These are phyloP conservation scores for Leuctra nigra DNA, from an alignment of 2,888 invertebrate species.

Conservation along the genomic window DNA sequence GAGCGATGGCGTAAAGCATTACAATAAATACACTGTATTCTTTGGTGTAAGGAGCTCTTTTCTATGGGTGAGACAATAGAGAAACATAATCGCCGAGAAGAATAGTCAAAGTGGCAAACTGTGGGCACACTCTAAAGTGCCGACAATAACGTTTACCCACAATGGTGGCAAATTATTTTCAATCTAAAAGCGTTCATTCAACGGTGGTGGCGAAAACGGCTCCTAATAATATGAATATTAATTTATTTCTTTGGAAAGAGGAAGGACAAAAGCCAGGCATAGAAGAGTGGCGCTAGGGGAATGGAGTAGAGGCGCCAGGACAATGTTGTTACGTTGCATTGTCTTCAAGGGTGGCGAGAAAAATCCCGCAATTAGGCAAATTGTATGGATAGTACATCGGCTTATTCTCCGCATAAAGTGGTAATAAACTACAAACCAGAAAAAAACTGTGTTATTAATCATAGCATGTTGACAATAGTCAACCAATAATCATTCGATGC, in stretches of 20 bases:
- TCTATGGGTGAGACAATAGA: conserved; percentile 19
- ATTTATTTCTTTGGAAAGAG: conserved; percentile 15
- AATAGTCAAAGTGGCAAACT: conserved; percentile 24
- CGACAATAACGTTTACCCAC: conserved; percentile 20
- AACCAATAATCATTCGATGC: no score
- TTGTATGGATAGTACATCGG: no score
- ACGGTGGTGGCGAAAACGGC: background rate
- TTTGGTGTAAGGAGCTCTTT: conserved; percentile 4
- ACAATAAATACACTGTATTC: conserved; percentile 27
- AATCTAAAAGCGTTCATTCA: conserved; percentile 22
- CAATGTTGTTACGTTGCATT: no score
- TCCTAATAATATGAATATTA: conserved; percentile 12
- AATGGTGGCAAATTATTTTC: conserved; percentile 25
- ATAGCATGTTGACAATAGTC: no score
- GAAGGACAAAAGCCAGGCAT: background rate
- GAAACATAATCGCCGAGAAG: conserved; percentile 22
- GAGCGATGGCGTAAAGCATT: conserved; percentile 13
- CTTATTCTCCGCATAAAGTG: no score
- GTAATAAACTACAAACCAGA: no score
- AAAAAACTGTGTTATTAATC: no score
- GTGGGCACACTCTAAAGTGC: conserved; percentile 1
- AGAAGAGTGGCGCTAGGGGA: background rate
- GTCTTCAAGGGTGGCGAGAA: no score
- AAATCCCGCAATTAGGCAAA: no score
- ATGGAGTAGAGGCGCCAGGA: no score